These are phyloP conservation scores for Tenthredo livida DNA, from an alignment of 2,888 invertebrate species.

Conservation along the genomic window DNA sequence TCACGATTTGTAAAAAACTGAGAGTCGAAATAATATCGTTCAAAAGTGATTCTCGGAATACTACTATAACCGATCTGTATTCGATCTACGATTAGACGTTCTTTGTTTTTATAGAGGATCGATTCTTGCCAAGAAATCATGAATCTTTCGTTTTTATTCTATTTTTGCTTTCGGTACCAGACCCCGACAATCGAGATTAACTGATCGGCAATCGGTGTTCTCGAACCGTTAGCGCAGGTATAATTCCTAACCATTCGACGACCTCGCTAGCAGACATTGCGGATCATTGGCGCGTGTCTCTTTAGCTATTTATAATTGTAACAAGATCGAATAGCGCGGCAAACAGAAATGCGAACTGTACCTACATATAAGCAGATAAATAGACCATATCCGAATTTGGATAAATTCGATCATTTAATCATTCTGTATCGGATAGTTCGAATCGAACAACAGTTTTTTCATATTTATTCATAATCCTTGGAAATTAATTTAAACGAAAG, in stretches of 20 bases:
- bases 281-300: slow-evolving; percentile 16
- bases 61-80: too few relatives aligned
- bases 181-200: background rate
- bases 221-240: background rate
- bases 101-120: background rate
- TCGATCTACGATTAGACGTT: background rate
- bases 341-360: background rate
- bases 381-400: background rate
- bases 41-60: background rate
- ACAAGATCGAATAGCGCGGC: background rate
- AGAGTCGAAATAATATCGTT: background rate
- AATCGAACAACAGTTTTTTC: background rate
- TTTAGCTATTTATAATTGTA: slow-evolving; percentile 13
- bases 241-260: slow-evolving; percentile 4
- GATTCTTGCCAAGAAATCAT: background rate
- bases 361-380: background rate
- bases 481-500: background rate
- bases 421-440: background rate
- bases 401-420: background rate
- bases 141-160: background rate
- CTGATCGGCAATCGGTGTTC: background rate
- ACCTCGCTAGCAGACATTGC: slow-evolving; percentile 3
- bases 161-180: background rate
- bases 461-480: background rate
- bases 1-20: background rate